Percentiles rank a stretch among this genome's conserved stretches.
These are phyloP conservation scores for Rhopalosiphum padi DNA, from an alignment of 1,140 invertebrate species.

Conservation along the genomic window DNA sequence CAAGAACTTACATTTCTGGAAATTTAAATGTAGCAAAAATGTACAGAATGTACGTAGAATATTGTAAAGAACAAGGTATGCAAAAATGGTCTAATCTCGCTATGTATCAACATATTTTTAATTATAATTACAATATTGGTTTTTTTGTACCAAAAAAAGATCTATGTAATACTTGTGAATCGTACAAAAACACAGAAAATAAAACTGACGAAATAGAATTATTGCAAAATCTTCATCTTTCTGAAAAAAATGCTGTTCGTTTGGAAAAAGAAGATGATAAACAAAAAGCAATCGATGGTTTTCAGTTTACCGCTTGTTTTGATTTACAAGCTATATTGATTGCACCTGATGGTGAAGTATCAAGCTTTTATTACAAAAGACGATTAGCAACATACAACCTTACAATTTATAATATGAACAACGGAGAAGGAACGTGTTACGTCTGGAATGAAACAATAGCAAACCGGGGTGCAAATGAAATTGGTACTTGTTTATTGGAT, in stretches of 20 bases:
- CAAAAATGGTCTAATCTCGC: not conserved
- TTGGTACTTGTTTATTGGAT: too few species aligned
- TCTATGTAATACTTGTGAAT: conserved; percentile 40
- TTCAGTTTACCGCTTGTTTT: conserved; percentile 37
- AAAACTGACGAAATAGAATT: conserved; percentile 28
- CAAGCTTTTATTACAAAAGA: conserved; percentile 58
- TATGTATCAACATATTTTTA: conserved; percentile 54
- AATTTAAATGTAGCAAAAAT: conserved; percentile 51
- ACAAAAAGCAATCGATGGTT: conserved; percentile 41
- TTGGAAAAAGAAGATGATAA: conserved; percentile 32
- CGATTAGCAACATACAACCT: conserved; percentile 59
- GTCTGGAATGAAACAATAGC: too few species aligned
- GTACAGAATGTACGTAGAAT: conserved; percentile 56
- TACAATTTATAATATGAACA: not conserved
- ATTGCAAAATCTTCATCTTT: not conserved
- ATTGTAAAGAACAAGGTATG: conserved; percentile 49
- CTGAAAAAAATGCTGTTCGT: conserved; percentile 33
- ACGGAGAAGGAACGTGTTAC: too few species aligned
- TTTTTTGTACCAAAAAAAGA: conserved; percentile 57
- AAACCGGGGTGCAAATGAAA: too few species aligned
- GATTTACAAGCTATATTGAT: conserved; percentile 56
- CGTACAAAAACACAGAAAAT: conserved; percentile 25
- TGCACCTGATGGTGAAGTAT: conserved; percentile 45
- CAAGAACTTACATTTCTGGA: conserved; percentile 29
- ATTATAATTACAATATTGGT: conserved; percentile 57